Evolutionary conservation across 1,140 invertebrate genomes (phyloP).

Genomic region (Ips nitidus): DNA sequence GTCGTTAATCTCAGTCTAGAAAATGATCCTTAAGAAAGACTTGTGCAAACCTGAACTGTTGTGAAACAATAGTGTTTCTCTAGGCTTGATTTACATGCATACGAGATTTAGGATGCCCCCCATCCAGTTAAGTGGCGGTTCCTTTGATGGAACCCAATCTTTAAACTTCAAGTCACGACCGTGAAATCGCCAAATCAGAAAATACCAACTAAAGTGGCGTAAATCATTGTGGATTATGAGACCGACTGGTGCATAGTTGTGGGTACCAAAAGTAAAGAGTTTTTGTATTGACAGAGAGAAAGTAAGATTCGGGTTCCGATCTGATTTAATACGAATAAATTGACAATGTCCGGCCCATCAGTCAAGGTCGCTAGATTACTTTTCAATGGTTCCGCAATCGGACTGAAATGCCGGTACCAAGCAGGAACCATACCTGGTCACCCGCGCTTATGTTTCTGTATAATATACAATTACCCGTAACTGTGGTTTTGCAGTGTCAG

Average conservation of each 20-base stretch:
- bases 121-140: background rate
- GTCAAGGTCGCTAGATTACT: background rate
- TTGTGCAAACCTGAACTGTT: background rate
- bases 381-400: conserved; percentile 14
- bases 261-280: background rate
- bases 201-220: background rate
- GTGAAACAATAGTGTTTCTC: no score
- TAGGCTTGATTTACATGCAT: no score
- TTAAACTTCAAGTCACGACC: background rate
- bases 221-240: background rate
- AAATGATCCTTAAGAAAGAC: background rate
- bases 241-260: background rate
- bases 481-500: background rate
- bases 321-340: no score
- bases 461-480: conserved; percentile 1
- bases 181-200: background rate
- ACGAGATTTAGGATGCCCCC: no score
- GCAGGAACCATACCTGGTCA: conserved; percentile 25
- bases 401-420: conserved; percentile 8
- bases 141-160: background rate
- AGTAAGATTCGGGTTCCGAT: no score
- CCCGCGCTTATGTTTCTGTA: conserved; percentile 16
- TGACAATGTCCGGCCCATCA: background rate
- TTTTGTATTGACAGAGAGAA: background rate
- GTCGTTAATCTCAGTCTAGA: background rate